Evolutionary conservation across 2,888 invertebrate species (phyloP), one percentile per base, ranked within the genome.

Genomic region (Megalurothrips usitatus): DNA sequence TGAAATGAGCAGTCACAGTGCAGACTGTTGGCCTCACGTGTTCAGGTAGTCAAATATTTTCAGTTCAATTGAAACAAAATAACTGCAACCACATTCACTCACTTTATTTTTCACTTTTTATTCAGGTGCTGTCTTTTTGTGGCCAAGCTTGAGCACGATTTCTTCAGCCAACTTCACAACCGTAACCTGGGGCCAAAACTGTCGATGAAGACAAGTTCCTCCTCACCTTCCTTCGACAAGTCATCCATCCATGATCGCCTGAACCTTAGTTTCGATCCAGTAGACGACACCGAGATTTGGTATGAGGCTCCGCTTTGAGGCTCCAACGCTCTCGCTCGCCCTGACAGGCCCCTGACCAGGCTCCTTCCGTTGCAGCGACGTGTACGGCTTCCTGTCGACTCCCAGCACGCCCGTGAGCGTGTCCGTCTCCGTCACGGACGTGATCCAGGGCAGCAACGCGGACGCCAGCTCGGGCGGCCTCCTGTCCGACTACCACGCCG

Each of bases 1-100:
- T 80, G 97, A 97, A 86, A 90, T 97, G 11, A 97, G 96, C 8
- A 96, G 96, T 68, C 96, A 97, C 85, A 95, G 97, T 47, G 91
- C 95, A 26, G 95, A 96, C 84, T 98, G 98, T 85, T 98, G 98
- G 98, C 94, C 95, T 83, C 97, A 98, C 86, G 95, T 98, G 82
- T 96, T 99, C 86, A 93, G 94, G 85, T 90, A 43, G 6, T 6
- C 34, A 43, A 43, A 43, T 43, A 43, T 4, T 43, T 43, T 43
- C 85, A 84, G 85, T 81, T 43, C 6, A 43, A 43, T 43, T 43
- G 6, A 43, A 43, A 43, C 34, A 2, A 43, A 43, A 43, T 43
- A 43, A 43, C 6, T 43, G 34, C 81, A 8, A 79, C 79, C 17
- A 26, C 10, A 12, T 78, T 11, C 10, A 28, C 23, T 12, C 2